phyloP scores from a whole-genome alignment of 2,797 vertebrate species.

The Sardinella longiceps region DNA sequence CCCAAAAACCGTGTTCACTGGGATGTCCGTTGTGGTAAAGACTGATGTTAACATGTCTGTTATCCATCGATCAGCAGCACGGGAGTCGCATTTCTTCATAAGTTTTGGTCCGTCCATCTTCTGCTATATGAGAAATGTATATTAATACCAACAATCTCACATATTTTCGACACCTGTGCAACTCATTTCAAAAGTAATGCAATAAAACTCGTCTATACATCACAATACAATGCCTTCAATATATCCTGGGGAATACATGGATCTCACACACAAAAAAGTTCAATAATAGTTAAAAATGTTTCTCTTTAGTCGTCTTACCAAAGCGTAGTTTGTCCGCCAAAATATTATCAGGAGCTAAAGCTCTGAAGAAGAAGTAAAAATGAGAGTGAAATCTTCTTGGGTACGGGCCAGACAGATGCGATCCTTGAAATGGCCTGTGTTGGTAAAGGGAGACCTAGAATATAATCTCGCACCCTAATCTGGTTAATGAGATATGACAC shows the following conservation, averaged over 20 bases:
- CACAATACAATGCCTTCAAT: background rate
- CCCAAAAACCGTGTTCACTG: conserved; percentile 82
- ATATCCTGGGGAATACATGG: background rate
- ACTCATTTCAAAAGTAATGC: background rate
- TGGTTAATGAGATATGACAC: background rate
- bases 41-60: conserved; percentile 80
- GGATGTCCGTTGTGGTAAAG: conserved; percentile 82
- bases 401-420: background rate
- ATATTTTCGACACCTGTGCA: background rate
- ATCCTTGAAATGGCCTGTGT: conserved; percentile 3
- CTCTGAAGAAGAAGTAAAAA: background rate
- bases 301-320: background rate
- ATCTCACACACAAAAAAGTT: background rate
- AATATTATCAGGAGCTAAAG: background rate
- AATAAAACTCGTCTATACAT: background rate
- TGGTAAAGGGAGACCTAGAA: background rate
- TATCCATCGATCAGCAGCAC: conserved; percentile 81
- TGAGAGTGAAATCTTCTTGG: background rate
- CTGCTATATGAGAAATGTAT: background rate
- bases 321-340: background rate
- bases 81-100: conserved; percentile 80
- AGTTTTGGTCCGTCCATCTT: conserved; percentile 50
- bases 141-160: background rate
- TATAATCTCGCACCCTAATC: conserved; percentile 26
- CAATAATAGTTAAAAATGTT: background rate